Percentiles rank a stretch among this genome's conserved stretches.
These are phyloP conservation scores for Dynastes hyllus DNA, from an alignment of 2,888 invertebrate species.

Conservation along the genomic window DNA sequence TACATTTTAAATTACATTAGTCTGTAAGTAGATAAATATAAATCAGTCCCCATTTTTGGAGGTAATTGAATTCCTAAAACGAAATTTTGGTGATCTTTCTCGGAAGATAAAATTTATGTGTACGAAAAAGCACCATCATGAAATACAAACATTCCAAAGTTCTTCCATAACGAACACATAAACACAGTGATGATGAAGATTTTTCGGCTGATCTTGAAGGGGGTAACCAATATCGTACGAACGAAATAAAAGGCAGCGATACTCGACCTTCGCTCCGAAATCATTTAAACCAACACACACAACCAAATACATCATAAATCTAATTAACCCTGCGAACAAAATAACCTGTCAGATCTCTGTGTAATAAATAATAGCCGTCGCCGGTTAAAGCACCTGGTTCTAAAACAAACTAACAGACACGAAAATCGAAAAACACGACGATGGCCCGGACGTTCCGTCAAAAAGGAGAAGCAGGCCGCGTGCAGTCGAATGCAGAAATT, in stretches of 20 bases:
- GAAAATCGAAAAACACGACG: slow-evolving; percentile 34
- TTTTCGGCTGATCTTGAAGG: slow-evolving; percentile 13
- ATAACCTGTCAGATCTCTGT: slow-evolving; percentile 62
- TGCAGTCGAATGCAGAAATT: slow-evolving; percentile 19
- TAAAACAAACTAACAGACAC: slow-evolving; percentile 43
- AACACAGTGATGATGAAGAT: neutral
- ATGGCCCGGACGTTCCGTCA: slow-evolving; percentile 19
- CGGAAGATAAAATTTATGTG: no score
- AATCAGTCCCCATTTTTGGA: no score
- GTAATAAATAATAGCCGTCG: slow-evolving; percentile 56
- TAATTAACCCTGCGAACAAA: slow-evolving; percentile 69
- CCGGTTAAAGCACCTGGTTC: slow-evolving; percentile 48
- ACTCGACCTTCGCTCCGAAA: slow-evolving; percentile 58
- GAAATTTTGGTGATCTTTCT: no score
- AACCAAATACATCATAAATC: slow-evolving; percentile 68
- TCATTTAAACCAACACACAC: slow-evolving; percentile 62
- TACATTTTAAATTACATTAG: no score
- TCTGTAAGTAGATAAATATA: no score
- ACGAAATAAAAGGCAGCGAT: neutral
- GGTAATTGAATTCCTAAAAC: no score
- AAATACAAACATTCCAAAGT: no score
- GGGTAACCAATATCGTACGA: neutral
- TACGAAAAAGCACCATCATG: no score
- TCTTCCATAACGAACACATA: no score
- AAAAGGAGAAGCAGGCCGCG: neutral